Evolutionary conservation across 2,888 invertebrate genomes (phyloP).

Genomic region (Desoria tigrina): DNA sequence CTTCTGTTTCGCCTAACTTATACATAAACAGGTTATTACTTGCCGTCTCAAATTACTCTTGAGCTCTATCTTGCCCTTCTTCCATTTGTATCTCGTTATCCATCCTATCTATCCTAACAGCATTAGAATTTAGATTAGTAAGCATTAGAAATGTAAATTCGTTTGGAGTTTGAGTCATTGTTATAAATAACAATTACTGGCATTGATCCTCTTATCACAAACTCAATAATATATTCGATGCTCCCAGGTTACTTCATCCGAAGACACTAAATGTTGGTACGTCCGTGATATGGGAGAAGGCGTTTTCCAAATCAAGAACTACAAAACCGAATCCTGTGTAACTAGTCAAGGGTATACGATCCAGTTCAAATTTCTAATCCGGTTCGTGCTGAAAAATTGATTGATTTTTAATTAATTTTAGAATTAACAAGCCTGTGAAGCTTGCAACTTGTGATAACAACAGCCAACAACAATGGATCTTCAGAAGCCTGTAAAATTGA

Average conservation of each 20-base stretch:
- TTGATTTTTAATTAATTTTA: slow-evolving; percentile 20
- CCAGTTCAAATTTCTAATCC: too few species aligned
- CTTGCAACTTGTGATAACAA: slow-evolving; percentile 31
- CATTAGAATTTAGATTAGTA: neutral
- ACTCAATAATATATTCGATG: too few species aligned
- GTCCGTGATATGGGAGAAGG: slow-evolving; percentile 28
- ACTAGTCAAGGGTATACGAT: slow-evolving; percentile 37
- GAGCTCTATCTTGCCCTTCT: too few species aligned
- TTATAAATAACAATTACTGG: neutral
- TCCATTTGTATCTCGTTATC: too few species aligned
- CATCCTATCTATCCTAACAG: neutral
- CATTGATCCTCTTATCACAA: too few species aligned
- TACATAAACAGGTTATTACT: too few species aligned
- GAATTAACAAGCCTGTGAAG: slow-evolving; percentile 24
- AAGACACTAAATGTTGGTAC: slow-evolving; percentile 32
- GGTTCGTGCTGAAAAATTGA: too few species aligned
- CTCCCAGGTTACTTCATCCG: slow-evolving; percentile 15
- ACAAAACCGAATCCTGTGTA: slow-evolving; percentile 23
- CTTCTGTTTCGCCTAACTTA: neutral
- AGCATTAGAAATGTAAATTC: slow-evolving; percentile 3
- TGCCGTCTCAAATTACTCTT: too few species aligned
- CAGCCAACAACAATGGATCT: slow-evolving; percentile 32
- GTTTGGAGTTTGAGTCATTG: neutral
- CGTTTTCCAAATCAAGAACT: slow-evolving; percentile 29
- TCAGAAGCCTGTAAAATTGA: slow-evolving; percentile 25